Evolutionary conservation across 2,888 invertebrate genomes (phyloP).

Genomic region (Drosophila rubida): DNA sequence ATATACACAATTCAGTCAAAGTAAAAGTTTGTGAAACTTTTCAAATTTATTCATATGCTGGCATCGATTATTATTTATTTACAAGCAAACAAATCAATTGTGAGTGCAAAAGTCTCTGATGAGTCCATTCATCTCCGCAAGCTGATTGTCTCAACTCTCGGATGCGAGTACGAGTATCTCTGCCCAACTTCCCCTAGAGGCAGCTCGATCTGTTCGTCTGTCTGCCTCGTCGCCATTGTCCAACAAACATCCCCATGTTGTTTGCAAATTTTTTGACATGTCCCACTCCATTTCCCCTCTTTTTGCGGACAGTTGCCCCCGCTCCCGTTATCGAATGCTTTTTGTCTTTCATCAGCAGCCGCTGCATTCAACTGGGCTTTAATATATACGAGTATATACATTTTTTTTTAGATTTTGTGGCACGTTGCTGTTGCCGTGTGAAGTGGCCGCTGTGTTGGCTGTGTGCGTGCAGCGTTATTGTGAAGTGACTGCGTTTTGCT

Average conservation of each 20-base stretch:
- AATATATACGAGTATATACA: too few species aligned
- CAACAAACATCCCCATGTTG: constrained; percentile 26
- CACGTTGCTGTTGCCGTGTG: constrained; percentile 12
- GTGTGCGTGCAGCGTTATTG: constrained; percentile 37
- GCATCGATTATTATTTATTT: constrained; percentile 5
- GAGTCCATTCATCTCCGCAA: background rate
- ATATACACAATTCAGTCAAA: background rate
- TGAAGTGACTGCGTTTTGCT: constrained; percentile 48
- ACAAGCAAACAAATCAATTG: constrained; percentile 3
- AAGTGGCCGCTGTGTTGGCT: constrained; percentile 39
- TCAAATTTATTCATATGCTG: background rate
- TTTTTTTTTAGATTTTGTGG: constrained; percentile 27
- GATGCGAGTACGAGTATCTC: background rate
- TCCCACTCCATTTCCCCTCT: constrained; percentile 37
- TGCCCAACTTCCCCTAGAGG: background rate
- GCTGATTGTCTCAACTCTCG: constrained; percentile 8
- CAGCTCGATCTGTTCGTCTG: constrained; percentile 10
- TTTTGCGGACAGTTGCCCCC: constrained; percentile 50
- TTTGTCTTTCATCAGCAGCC: constrained; percentile 32
- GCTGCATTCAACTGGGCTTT: constrained; percentile 34
- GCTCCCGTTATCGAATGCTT: constrained; percentile 11
- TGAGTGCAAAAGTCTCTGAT: constrained; percentile 1
- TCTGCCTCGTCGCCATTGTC: constrained; percentile 29
- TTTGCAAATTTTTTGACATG: constrained; percentile 50
- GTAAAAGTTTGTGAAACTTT: background rate